Base-by-base conservation (phyloP, 2,888 invertebrate species). In the Sinodicranocentrus sp. region DNA sequence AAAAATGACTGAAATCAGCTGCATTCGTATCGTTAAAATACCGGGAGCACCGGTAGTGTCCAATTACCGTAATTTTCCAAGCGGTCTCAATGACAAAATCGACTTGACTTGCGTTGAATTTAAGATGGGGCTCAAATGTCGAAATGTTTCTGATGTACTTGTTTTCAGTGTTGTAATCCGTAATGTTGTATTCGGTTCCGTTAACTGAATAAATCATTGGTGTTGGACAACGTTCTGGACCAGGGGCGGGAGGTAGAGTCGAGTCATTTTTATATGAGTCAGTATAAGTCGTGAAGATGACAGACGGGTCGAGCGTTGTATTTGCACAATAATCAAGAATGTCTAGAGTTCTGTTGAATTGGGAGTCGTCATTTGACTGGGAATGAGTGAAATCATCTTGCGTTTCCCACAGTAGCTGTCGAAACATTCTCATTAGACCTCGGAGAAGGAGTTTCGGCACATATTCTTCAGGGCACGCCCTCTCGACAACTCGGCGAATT, bases 391-490 rank as follows among this genome's bases (percentile, higher is more conserved):
- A 70, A 26, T 54, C 52, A 5, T 75, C 71, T 19, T 80, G 67
- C 0, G 77, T 65, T 28, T 86, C 86, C 80, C 76, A 77, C 25
- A 86, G 48, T 0, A 84, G 78, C n/a, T 78, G 85, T 0, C 84
- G 67, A 67, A 86, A 86, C 86, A 86, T 86, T 25, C 86, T 21
- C 65, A 86, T 71, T 17, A 86, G 57, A 13, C 85, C 83, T 54
- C 54, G 61, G 13, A 85, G 43, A 13, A 85, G 48, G 0, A 28
- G 17, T 3, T 75, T 68, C 10, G 84, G 75, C 0, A 78, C 83
- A 17, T 68, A 73, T 6, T 80, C 72, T 8, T 72, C 65, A 0
- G 86, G 79, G 70, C 84, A 86, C 28, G 82, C 71, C 21, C 54
- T 54, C 23, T 77, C 73, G 5, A 82, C 63, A 17, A 86, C 78